These are phyloP conservation scores for Nomia melanderi DNA, from an alignment of 1,140 invertebrate species.

Conservation along the genomic window DNA sequence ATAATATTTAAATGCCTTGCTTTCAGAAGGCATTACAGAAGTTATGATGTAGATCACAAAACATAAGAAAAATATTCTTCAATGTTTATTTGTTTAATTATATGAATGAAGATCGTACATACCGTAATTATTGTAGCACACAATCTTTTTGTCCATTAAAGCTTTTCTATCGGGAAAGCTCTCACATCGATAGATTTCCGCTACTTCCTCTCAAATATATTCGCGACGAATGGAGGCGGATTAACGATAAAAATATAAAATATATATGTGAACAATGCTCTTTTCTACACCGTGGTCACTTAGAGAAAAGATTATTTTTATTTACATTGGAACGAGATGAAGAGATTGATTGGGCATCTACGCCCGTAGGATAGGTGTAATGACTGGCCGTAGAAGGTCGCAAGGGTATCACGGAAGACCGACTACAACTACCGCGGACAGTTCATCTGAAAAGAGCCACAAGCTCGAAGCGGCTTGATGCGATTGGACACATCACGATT, in stretches of 20 bases:
- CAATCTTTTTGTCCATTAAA: conserved; percentile 26
- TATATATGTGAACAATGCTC: not conserved
- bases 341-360: not conserved
- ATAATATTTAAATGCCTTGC: too few relatives aligned
- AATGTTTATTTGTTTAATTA: not conserved
- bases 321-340: conserved; percentile 2
- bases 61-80: too few relatives aligned
- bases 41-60: too few relatives aligned
- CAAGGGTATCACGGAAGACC: conserved; percentile 46
- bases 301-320: not conserved
- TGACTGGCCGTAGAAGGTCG: not conserved
- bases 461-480: conserved; percentile 33
- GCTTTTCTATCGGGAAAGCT: not conserved
- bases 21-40: too few relatives aligned
- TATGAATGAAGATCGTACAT: not conserved
- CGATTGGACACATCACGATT: conserved; percentile 59
- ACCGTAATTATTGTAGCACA: conserved; percentile 14
- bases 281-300: conserved; percentile 9
- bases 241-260: not conserved
- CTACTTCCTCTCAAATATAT: not conserved
- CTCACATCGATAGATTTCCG: not conserved
- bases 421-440: conserved; percentile 47
- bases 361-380: not conserved
- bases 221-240: not conserved
- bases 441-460: conserved; percentile 38